Evolutionary conservation across 2,888 invertebrate species (phyloP).

Genomic region (Aquatica leii): DNA sequence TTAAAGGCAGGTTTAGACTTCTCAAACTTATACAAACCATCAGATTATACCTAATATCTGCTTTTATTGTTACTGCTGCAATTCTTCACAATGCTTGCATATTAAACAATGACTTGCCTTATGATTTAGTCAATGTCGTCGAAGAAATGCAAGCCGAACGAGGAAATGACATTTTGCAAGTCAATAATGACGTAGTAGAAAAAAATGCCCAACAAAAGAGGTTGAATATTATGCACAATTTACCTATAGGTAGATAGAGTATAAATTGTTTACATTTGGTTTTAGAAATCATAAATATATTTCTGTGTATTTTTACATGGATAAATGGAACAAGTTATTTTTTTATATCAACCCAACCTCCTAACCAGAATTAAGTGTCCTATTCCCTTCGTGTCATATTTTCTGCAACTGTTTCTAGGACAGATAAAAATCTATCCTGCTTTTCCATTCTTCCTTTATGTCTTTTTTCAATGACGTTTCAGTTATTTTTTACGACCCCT

Average conservation of each 20-base stretch:
- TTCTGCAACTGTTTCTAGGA: too few species aligned
- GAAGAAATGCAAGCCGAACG: neutral
- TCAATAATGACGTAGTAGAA: too few species aligned
- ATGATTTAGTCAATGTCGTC: neutral
- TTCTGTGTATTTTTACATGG: too few species aligned
- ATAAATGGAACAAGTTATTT: neutral
- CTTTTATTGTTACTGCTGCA: too few species aligned
- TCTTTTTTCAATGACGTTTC: neutral
- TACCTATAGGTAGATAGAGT: too few species aligned
- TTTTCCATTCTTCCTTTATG: constrained; percentile 4
- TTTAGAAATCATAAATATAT: too few species aligned
- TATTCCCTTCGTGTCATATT: too few species aligned
- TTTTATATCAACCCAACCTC: neutral
- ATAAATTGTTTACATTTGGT: neutral
- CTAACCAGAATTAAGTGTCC: too few species aligned
- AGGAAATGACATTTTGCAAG: constrained; percentile 3
- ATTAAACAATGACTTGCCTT: too few species aligned
- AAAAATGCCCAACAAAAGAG: constrained; percentile 1
- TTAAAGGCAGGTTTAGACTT: constrained; percentile 2
- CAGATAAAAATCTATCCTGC: too few species aligned
- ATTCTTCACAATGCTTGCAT: too few species aligned
- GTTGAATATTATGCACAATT: neutral
- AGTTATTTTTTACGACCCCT: neutral
- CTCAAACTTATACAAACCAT: neutral
- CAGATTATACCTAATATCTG: too few species aligned